phyloP scores from a whole-genome alignment of 2,113 vertebrate genomes.

The Ancistrus triradiatus region DNA sequence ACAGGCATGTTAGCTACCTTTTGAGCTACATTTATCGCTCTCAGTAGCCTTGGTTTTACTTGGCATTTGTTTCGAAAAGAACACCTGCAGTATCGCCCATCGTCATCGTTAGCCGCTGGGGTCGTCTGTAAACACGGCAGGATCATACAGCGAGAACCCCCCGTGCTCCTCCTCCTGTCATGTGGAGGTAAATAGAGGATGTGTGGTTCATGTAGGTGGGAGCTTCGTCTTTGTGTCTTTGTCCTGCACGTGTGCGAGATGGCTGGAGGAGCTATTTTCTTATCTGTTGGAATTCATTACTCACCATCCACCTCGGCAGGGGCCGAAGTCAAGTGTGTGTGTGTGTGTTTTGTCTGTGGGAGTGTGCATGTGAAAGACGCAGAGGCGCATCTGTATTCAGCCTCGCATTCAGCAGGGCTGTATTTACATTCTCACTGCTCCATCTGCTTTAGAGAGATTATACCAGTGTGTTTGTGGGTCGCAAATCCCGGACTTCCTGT shows the following conservation, averaged over 20 bases:
- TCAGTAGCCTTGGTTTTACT: no score
- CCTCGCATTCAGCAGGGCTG: slow-evolving; percentile 7
- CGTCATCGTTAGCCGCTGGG: no score
- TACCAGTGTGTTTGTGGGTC: slow-evolving; percentile 6
- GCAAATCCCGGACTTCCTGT: slow-evolving; percentile 12
- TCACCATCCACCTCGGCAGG: slow-evolving; percentile 5
- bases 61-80: no score
- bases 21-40: no score
- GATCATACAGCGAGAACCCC: slow-evolving; percentile 4
- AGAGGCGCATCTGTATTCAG: slow-evolving; percentile 7
- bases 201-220: slow-evolving; percentile 3
- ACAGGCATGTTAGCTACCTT: no score
- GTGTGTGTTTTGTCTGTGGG: not conserved
- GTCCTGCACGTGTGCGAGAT: slow-evolving; percentile 2
- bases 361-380: slow-evolving; percentile 10
- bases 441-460: slow-evolving; percentile 28
- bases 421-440: slow-evolving; percentile 19
- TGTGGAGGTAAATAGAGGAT: slow-evolving; percentile 1
- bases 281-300: slow-evolving; percentile 25
- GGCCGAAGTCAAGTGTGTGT: not conserved
- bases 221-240: slow-evolving; percentile 2
- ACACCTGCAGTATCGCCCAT: no score
- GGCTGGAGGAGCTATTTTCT: slow-evolving; percentile 6
- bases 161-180: not conserved
- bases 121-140: slow-evolving; percentile 16